These are phyloP conservation scores for Tragulus kanchil DNA, from an alignment of 2,113 vertebrate genomes.

Conservation along the genomic window DNA sequence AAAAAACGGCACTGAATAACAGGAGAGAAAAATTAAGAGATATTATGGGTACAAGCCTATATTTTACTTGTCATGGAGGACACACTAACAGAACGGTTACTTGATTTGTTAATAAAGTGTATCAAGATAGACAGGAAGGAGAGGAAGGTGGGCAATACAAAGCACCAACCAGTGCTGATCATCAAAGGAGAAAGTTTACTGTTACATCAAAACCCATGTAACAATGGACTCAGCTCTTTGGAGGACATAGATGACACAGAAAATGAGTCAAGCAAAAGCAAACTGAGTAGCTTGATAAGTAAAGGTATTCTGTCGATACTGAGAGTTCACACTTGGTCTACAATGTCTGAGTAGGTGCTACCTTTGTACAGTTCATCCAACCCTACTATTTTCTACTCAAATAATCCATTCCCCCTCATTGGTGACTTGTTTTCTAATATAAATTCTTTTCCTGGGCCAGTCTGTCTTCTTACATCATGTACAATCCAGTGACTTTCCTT, in stretches of 20 bases:
- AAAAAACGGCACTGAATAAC: not conserved
- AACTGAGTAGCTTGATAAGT: not conserved
- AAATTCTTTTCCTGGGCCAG: not conserved
- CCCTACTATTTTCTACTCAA: not conserved
- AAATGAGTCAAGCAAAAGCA: not conserved
- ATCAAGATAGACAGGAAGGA: not conserved
- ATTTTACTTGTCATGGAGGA: not conserved
- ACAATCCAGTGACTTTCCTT: not conserved
- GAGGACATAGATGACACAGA: not conserved
- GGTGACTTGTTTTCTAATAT: not conserved
- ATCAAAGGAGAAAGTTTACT: not conserved
- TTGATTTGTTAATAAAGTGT: not conserved
- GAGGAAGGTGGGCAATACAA: not conserved
- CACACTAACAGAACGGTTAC: not conserved
- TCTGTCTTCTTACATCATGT: not conserved
- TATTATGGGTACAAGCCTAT: not conserved
- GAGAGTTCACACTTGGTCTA: not conserved
- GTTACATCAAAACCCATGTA: not conserved
- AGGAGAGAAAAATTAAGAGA: not conserved
- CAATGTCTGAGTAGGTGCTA: not conserved
- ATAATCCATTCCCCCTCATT: not conserved
- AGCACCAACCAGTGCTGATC: not conserved
- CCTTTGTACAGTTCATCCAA: not conserved
- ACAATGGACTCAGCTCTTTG: not conserved
- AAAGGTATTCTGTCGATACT: not conserved